Conservation (phyloP, 2,797 vertebrate species). For the Sebastes trivittatus region DNA sequence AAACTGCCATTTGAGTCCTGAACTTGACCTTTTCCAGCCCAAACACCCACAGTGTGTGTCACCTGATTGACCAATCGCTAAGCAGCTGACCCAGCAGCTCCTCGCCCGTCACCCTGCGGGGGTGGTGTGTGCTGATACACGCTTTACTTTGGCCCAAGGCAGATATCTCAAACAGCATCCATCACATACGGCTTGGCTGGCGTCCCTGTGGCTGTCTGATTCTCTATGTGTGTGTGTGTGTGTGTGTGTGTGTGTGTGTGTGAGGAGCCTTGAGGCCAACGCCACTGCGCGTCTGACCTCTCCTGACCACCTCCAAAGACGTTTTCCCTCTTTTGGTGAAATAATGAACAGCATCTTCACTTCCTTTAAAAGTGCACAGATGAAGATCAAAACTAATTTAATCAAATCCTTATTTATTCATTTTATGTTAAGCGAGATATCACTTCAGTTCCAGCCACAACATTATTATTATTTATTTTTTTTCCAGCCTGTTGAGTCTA, state of each 20-base stretch:
- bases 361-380: not conserved
- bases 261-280: not conserved
- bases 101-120: not conserved
- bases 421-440: not conserved
- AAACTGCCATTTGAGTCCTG: not conserved
- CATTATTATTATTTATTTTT: not conserved
- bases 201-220: not conserved
- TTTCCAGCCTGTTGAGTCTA: not conserved
- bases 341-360: not conserved
- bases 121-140: not conserved
- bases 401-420: not conserved
- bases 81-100: not conserved
- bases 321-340: conserved; percentile 7
- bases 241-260: not conserved
- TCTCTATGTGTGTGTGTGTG: not conserved
- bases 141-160: conserved; percentile 11
- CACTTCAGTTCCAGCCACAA: not conserved
- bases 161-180: not conserved
- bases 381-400: not conserved
- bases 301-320: not conserved
- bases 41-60: not conserved
- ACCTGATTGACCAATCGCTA: not conserved
- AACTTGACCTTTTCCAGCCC: conserved; percentile 15
- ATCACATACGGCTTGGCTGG: conserved; percentile 20
- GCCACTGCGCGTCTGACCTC: not conserved